Base-by-base conservation (phyloP, 2,797 vertebrate species). In the Crenuchus spilurus region DNA sequence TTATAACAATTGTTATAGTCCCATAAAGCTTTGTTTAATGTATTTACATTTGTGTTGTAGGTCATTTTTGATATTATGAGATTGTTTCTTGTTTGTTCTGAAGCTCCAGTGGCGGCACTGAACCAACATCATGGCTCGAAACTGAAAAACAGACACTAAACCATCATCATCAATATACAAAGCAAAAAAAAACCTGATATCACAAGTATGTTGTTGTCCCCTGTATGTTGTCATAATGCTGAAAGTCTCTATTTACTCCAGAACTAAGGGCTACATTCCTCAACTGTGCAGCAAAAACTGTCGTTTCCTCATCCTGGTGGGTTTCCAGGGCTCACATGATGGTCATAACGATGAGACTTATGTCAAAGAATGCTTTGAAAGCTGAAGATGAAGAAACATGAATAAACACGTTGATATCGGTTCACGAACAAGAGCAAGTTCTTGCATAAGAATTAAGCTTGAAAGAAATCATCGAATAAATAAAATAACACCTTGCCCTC, bases 231-330 rank as follows among this genome's bases (percentile, higher is more conserved):
- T 31, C 1, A 26, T 49, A 3, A 10, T 51, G 26, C 39, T 26
- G 41, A 68, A 60, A 26, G 3, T 30, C 26, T 54, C 30, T 57
- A 63, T 77, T 58, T 72, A 72, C 75, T 61, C 49, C 30, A 61
- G 61, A 46, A 61, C 13, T 13, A 72, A 70, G 77, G 68, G 67
- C 67, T 75, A 54, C 66, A 64, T 52, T 30, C 46, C 61, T 44
- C 61, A 62, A 24, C 2, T 28, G 57, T 62, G 49, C 37, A 67
- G 8, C 31, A 35, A 28, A 24, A 24, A 55, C 54, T 16, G 22
- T 62, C n/a, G 22, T 49, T 49, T 6, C 5, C 14, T 44, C n/a
- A 1, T 60, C 33, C n/a, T 61, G 51, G 52, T 18, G 14, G n/a
- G 26, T 61, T 41, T 61, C 37, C 22, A 28, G 20, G 20, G 5